phyloP scores from a whole-genome alignment of 2,888 invertebrate genomes.

The Brachyptera putata region DNA sequence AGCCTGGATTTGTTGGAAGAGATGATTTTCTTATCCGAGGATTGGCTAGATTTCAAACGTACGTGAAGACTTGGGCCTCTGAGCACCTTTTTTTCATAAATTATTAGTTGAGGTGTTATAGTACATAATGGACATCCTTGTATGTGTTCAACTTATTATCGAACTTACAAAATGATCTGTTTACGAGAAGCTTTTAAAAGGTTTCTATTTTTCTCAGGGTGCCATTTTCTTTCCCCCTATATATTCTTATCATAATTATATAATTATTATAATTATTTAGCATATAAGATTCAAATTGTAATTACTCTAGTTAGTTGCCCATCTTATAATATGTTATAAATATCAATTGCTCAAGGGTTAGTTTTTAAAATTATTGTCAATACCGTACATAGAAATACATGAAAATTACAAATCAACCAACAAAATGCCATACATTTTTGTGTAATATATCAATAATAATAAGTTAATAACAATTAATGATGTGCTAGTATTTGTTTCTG shows the following conservation, averaged over 20 bases:
- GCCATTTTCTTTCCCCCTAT: constrained; percentile 39
- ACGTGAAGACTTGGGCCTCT: too few species aligned
- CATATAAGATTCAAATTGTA: not conserved
- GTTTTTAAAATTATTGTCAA: constrained; percentile 24
- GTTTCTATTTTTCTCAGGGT: constrained; percentile 41
- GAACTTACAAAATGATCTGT: constrained; percentile 24
- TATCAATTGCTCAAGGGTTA: constrained; percentile 32
- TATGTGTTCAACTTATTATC: not conserved
- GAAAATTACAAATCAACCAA: not conserved
- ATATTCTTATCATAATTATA: not conserved
- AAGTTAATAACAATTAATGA: too few species aligned
- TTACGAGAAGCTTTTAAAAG: constrained; percentile 21
- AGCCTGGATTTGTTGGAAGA: too few species aligned
- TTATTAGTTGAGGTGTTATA: too few species aligned
- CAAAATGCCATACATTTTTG: not conserved
- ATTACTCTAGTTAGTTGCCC: constrained; percentile 1
- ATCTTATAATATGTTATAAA: constrained; percentile 23
- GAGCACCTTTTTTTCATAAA: too few species aligned
- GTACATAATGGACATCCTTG: too few species aligned
- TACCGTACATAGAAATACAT: not conserved
- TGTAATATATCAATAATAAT: constrained; percentile 7
- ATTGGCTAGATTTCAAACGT: too few species aligned
- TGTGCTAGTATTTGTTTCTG: constrained; percentile 27
- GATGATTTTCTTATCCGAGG: too few species aligned
- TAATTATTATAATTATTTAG: constrained; percentile 7